Conservation (phyloP, 2,113 vertebrate species). For the Seriola rivoliana region DNA sequence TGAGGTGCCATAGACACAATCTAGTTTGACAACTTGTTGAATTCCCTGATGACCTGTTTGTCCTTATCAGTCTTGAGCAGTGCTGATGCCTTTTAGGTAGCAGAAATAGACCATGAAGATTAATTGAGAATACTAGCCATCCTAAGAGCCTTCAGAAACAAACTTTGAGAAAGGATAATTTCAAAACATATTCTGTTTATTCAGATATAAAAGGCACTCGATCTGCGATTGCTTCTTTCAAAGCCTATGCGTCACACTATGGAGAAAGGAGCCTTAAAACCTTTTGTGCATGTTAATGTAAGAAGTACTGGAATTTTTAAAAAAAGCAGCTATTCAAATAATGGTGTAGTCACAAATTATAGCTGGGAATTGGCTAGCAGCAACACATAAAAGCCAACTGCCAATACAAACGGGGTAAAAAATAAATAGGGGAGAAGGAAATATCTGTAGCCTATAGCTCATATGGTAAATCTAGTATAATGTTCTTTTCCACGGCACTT, state of each 20-base stretch:
- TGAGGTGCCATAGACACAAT: slow-evolving; percentile 2
- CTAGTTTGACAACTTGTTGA: neutral
- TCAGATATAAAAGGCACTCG: neutral
- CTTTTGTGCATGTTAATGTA: neutral
- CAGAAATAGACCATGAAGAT: neutral
- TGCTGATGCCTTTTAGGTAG: neutral
- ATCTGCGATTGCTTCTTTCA: neutral
- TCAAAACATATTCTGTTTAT: neutral
- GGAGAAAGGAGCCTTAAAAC: neutral
- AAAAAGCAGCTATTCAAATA: neutral
- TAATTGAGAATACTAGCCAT: neutral
- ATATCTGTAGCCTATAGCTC: neutral
- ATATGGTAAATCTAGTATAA: neutral
- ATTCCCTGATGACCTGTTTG: slow-evolving; percentile 11
- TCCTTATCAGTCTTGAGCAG: neutral
- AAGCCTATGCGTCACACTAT: neutral
- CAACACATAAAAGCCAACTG: neutral
- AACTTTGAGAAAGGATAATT: neutral
- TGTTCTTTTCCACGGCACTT: neutral
- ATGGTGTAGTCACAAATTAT: neutral
- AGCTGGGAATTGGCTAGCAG: neutral
- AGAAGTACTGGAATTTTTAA: neutral
- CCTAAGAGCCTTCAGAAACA: neutral
- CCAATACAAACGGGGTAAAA: neutral
- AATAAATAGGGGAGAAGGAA: neutral